phyloP scores from a whole-genome alignment of 2,113 vertebrate species.

The Nycticryphes semicollaris region DNA sequence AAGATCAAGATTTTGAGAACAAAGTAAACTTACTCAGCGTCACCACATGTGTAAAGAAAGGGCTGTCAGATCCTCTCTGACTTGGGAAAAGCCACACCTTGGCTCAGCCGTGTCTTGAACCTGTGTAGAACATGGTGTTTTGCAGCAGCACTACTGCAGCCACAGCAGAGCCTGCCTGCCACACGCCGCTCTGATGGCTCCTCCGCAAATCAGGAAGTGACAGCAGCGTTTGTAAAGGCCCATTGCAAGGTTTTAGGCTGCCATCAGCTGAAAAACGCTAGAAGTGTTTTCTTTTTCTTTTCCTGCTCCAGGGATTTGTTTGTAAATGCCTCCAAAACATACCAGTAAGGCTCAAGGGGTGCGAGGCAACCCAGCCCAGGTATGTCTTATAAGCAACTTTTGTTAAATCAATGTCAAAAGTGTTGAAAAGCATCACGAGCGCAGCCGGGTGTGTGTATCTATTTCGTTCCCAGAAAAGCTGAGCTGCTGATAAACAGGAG shows the following conservation, averaged over 20 bases:
- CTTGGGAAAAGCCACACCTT: not conserved
- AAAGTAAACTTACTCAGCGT: not conserved
- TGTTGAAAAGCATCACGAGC: not conserved
- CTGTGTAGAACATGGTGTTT: not conserved
- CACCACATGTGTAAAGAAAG: not conserved
- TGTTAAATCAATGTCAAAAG: no score
- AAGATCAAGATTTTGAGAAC: not conserved
- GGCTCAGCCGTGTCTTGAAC: not conserved
- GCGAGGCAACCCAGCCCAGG: not conserved
- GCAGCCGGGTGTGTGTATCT: not conserved
- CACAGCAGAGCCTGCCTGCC: not conserved
- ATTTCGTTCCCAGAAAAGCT: not conserved
- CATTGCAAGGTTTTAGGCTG: not conserved
- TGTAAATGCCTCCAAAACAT: not conserved
- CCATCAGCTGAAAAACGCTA: not conserved
- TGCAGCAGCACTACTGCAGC: not conserved
- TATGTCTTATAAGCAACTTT: not conserved
- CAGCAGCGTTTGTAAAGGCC: not conserved
- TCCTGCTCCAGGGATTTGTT: not conserved
- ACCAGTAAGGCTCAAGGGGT: not conserved
- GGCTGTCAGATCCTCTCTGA: not conserved
- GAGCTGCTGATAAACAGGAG: not conserved
- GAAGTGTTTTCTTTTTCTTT: not conserved
- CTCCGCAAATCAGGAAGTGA: fast-evolving
- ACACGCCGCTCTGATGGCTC: fast-evolving